These are phyloP conservation scores for Eurypyga helias DNA, from an alignment of 2,113 vertebrate genomes.

Conservation along the genomic window DNA sequence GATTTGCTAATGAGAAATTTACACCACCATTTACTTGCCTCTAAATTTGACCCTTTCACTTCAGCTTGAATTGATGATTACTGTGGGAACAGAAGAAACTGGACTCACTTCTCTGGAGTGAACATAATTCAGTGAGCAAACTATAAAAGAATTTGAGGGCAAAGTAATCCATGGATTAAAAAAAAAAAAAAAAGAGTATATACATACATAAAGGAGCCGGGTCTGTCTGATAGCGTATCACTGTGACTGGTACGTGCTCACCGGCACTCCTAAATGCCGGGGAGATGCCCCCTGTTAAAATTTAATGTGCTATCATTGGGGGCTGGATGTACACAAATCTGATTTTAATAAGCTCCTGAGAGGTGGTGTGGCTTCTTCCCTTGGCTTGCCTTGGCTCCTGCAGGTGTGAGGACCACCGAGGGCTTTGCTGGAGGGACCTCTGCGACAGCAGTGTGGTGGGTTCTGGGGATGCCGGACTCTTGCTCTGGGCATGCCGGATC, in stretches of 20 bases:
- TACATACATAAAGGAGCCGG: no score
- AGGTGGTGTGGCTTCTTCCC: neutral
- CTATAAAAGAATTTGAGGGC: conserved; percentile 27
- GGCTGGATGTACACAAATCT: neutral
- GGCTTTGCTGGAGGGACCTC: neutral
- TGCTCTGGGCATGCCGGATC: no score
- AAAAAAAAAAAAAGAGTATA: conserved; percentile 5
- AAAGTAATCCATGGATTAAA: conserved; percentile 50
- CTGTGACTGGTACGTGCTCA: neutral
- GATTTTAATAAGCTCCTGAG: neutral
- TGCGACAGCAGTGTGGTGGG: accelerated
- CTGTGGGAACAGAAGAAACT: conserved; percentile 55
- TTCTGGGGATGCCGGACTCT: neutral
- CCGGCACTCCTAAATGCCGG: neutral
- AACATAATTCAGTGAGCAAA: conserved; percentile 57
- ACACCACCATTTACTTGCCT: conserved; percentile 41
- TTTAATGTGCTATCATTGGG: neutral
- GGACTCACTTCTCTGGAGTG: conserved; percentile 25
- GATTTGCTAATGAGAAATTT: conserved; percentile 54
- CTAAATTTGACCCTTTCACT: conserved; percentile 40
- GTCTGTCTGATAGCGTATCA: neutral
- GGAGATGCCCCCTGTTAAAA: neutral
- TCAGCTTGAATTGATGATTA: conserved; percentile 48
- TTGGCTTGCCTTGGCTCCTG: neutral
- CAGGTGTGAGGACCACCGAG: accelerated